phyloP scores from a whole-genome alignment of 2,113 vertebrate genomes.

The Thymallus thymallus region DNA sequence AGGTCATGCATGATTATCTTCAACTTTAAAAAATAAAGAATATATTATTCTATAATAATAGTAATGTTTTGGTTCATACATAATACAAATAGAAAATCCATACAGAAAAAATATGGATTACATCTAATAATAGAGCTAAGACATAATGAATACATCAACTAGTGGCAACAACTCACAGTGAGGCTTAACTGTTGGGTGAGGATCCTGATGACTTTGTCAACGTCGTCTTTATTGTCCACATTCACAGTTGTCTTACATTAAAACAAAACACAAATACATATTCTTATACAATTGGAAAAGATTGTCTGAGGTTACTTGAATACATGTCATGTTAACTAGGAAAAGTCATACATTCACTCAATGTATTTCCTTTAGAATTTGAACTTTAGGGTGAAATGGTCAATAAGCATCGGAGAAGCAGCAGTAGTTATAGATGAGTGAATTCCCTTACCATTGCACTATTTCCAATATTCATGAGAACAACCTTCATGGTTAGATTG shows the following conservation, averaged over 20 bases:
- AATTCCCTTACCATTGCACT: constrained; percentile 61
- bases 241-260: constrained; percentile 61
- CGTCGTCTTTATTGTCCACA: constrained; percentile 66
- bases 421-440: background rate
- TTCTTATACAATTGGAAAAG: background rate
- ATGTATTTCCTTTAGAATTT: background rate
- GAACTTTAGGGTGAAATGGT: background rate
- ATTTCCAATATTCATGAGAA: constrained; percentile 59
- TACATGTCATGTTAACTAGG: no score
- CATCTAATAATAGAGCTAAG: no score
- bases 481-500: constrained; percentile 60
- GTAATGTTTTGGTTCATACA: background rate
- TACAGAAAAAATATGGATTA: background rate
- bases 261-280: constrained; percentile 17
- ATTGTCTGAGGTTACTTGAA: background rate
- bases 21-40: no score
- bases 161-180: constrained; percentile 57
- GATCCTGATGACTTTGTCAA: constrained; percentile 62
- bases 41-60: no score
- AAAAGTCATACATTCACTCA: background rate
- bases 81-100: background rate
- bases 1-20: no score
- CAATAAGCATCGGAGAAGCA: background rate
- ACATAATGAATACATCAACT: background rate
- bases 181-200: constrained; percentile 61